phyloP scores from a whole-genome alignment of 2,113 vertebrate species.

The Phaethornis superciliosus region DNA sequence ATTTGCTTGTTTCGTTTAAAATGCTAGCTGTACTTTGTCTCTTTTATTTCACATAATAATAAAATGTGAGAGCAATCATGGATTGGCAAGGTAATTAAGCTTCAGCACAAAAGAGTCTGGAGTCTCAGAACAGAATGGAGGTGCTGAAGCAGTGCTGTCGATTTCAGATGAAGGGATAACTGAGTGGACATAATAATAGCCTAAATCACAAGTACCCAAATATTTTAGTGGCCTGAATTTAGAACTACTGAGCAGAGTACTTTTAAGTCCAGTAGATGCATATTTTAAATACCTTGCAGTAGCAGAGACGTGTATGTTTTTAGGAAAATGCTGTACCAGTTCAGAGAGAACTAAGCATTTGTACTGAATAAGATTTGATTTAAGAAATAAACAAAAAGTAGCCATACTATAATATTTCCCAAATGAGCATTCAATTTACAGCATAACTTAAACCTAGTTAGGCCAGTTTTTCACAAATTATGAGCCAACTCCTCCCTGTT shows the following conservation, averaged over 20 bases:
- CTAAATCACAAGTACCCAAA: neutral
- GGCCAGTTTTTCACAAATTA: neutral
- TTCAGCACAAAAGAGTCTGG: neutral
- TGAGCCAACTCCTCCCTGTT: neutral
- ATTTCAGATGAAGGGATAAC: conserved; percentile 10
- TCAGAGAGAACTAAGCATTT: neutral
- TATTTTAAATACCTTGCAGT: neutral
- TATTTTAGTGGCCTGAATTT: neutral
- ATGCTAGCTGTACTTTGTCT: neutral
- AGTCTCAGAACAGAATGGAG: neutral
- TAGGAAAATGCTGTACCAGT: neutral
- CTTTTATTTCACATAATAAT: conserved; percentile 27
- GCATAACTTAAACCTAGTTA: neutral
- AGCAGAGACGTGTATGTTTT: neutral
- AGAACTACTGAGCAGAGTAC: neutral
- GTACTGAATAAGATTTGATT: neutral
- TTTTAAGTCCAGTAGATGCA: neutral
- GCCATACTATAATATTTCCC: neutral
- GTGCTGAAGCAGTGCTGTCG: neutral
- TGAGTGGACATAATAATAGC: neutral
- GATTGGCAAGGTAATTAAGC: conserved; percentile 2
- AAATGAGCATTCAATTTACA: neutral
- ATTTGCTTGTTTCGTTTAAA: conserved; percentile 27
- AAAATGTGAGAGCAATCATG: neutral
- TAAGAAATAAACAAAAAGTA: neutral